These are phyloP conservation scores for Drosophila oshimai DNA, from an alignment of 1,140 invertebrate species.

Conservation along the genomic window DNA sequence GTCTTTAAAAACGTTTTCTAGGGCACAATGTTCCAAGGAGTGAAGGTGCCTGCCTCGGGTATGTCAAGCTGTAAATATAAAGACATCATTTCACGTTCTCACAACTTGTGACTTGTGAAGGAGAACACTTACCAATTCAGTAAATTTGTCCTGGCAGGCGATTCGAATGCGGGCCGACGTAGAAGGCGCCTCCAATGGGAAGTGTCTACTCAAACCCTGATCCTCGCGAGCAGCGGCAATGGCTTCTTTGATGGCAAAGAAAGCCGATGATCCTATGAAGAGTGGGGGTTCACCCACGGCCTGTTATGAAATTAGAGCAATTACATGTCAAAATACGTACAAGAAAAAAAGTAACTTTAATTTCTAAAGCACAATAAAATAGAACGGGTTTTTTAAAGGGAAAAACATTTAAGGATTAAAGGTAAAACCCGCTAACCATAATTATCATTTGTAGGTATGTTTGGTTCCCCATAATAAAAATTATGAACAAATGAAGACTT, in stretches of 20 bases:
- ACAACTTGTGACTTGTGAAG: no score
- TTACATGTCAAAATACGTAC: no score
- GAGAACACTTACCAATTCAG: conserved; percentile 86
- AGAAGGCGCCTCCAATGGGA: conserved; percentile 92
- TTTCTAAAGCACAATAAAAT: no score
- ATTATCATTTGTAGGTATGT: no score
- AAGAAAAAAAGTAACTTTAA: no score
- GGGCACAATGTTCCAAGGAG: conserved; percentile 86
- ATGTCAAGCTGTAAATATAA: conserved; percentile 83
- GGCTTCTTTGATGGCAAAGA: conserved; percentile 96
- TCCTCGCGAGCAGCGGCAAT: conserved; percentile 90
- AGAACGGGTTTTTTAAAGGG: no score
- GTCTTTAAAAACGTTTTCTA: conserved; percentile 10
- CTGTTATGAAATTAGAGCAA: conserved; percentile 74
- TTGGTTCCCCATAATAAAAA: no score
- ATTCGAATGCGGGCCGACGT: conserved; percentile 94
- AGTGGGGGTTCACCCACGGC: conserved; percentile 97
- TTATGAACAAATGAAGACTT: no score
- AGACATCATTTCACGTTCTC: no score
- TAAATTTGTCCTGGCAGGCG: conserved; percentile 93
- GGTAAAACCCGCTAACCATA: no score
- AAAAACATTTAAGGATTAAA: no score
- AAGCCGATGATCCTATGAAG: conserved; percentile 92
- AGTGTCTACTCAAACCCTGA: conserved; percentile 85
- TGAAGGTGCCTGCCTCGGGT: conserved; percentile 83